phyloP scores from a whole-genome alignment of 2,797 vertebrate species.

The Lithobates pipiens region DNA sequence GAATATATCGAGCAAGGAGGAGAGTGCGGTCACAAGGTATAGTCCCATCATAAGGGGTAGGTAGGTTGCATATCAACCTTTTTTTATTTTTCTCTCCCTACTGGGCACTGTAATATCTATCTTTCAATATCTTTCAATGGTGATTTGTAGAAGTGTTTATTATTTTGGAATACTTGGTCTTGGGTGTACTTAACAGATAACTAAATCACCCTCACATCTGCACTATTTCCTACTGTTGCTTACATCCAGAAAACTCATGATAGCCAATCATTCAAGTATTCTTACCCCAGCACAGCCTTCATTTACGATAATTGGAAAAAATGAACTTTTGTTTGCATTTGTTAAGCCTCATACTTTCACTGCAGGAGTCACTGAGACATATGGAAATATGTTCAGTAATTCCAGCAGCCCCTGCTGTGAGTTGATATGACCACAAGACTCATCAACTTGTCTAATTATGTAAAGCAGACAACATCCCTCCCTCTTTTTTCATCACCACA shows the following conservation, averaged over 20 bases:
- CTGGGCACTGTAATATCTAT: no score
- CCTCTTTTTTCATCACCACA: neutral
- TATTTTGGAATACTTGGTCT: neutral
- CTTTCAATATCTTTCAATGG: no score
- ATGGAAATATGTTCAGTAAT: constrained; percentile 45
- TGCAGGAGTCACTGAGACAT: constrained; percentile 14
- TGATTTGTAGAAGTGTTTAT: no score
- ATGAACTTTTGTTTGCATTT: constrained; percentile 13
- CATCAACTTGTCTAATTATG: constrained; percentile 31
- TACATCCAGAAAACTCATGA: neutral
- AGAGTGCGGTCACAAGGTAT: no score
- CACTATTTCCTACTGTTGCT: neutral
- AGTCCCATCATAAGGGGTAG: no score
- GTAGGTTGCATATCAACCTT: no score
- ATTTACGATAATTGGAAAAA: constrained; percentile 17
- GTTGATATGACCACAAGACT: constrained; percentile 37
- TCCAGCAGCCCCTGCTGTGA: constrained; percentile 22
- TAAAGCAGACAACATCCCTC: constrained; percentile 31
- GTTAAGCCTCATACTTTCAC: constrained; percentile 11
- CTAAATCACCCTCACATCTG: neutral
- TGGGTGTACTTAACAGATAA: neutral
- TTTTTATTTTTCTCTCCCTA: no score
- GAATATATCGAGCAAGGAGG: no score
- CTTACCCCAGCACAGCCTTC: neutral
- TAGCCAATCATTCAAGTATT: neutral